Base-by-base conservation (phyloP, 2,797 vertebrate species). In the Karalla daura region DNA sequence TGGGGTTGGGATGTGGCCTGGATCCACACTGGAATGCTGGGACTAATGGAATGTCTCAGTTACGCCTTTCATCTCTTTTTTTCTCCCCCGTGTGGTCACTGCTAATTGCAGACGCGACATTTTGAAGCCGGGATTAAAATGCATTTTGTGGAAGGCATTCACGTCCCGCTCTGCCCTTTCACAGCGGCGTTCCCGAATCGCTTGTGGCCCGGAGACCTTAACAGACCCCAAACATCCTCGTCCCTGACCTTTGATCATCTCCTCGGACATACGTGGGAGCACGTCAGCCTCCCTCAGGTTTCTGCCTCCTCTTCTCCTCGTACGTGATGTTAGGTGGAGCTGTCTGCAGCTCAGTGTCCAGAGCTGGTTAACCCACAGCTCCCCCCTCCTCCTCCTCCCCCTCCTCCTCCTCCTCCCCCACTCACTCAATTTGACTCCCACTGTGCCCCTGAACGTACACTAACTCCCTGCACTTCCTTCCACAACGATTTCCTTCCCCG, bases 11-110 rank as follows among this genome's bases (percentile, higher is more conserved):
- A n/a, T n/a, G n/a, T n/a, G n/a, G n/a, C n/a, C 41, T 55, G 64
- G 69, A 69, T 62, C 45, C 35, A 59, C 62, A 51, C 23, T 55
- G 64, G 33, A 69, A 80, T 82, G 69, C 88, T 90, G 66, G 78
- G 82, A 90, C 88, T 46, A 63, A 49, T 89, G 92, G 92, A 93
- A 90, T 93, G 94, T 91, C 85, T 92, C 90, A 93, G 78, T 91
- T 89, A 91, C 84, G 88, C 92, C 89, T 91, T 93, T 91, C 91
- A 91, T 92, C 27, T 17, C 35, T 5, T 30, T 40, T 35, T 59
- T 49, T 20, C 5, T 44, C 55, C 44, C 13, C 40, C 46, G 93
- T 90, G 85, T n/a, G n/a, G n/a, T n/a, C n/a, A n/a, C 51, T 32
- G 62, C 78, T 88, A 78, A 93, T 91, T 89, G 76, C 10, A 4